These are phyloP conservation scores for Passer montanus DNA, from an alignment of 2,113 vertebrate species.

Conservation along the genomic window DNA sequence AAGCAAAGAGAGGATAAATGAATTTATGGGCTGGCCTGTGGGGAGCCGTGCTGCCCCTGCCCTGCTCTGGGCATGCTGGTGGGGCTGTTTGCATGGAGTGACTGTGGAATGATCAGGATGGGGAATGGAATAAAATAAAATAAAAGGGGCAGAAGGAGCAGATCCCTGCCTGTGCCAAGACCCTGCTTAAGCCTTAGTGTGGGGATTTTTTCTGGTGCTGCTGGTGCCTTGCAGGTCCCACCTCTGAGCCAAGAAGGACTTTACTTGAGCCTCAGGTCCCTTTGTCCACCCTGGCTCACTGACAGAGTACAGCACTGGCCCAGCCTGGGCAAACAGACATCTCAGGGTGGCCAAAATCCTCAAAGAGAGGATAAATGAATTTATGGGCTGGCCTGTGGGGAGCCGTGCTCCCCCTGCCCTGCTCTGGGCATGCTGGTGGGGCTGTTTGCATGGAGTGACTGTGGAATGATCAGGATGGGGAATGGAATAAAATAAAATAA, in stretches of 20 bases:
- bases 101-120: rapidly evolving
- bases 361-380: background rate
- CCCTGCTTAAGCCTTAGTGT: rapidly evolving
- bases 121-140: background rate
- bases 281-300: background rate
- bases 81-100: rapidly evolving
- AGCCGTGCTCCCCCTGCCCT: rapidly evolving
- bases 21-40: rapidly evolving
- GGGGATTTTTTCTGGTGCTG: background rate
- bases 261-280: background rate
- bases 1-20: background rate
- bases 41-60: rapidly evolving
- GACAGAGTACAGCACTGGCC: background rate
- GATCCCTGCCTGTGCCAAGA: background rate
- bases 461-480: rapidly evolving
- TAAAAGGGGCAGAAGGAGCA: background rate
- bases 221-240: background rate
- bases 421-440: rapidly evolving
- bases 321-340: background rate
- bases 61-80: rapidly evolving
- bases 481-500: background rate
- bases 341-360: background rate
- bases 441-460: rapidly evolving
- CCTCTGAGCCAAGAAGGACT: background rate
- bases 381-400: rapidly evolving